Evolutionary conservation across 1,140 invertebrate genomes (phyloP), one percentile per base, ranked within the genome.

Genomic region (Oryzaephilus surinamensis): DNA sequence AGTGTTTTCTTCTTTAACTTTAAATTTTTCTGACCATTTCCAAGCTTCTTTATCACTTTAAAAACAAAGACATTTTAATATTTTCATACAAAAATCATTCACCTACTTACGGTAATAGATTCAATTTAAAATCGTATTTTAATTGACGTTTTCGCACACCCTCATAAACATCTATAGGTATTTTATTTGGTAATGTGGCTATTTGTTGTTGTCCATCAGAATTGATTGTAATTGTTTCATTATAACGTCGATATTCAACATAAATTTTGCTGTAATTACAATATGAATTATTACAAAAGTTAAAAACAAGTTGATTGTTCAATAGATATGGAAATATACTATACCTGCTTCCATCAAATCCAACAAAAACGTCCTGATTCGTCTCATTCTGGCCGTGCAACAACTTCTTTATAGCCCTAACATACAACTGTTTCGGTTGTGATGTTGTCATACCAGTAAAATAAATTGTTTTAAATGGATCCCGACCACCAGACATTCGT

Each of bases 391-490:
- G 42, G 4, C 21, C 31, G 2, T 38, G 15, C n/a, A 54, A 26
- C 29, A 47, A 16, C 6, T 38, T 38, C 32, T 52, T 54, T 8
- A 54, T 52, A 34, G 48, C 36, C 23, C 41, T 40, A 5, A 48
- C 38, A 21, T 55, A 55, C 6, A 55, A 21, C 10, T 45, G 58
- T 3, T 79, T 81, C 10, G 88, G 84, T 49, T 84, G 79, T 1
- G 76, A 23, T 5, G 44, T 80, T 69, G 15, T 80, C 72, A 64
- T 77, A 54, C 60, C 62, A 6, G 58, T 66, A 29, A 93, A 67
- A 57, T 78, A 79, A 1, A 95, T 82, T 0, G 89, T 87, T 15
- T 67, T 75, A 19, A 67, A 69, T 0, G 88, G 86, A 65, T 93
- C 76, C 10, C 76, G 60, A 1, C 83, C 82, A 14, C 66, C 71